Evolutionary conservation across 2,113 vertebrate genomes (phyloP).

Genomic region (Pantherophis guttatus): DNA sequence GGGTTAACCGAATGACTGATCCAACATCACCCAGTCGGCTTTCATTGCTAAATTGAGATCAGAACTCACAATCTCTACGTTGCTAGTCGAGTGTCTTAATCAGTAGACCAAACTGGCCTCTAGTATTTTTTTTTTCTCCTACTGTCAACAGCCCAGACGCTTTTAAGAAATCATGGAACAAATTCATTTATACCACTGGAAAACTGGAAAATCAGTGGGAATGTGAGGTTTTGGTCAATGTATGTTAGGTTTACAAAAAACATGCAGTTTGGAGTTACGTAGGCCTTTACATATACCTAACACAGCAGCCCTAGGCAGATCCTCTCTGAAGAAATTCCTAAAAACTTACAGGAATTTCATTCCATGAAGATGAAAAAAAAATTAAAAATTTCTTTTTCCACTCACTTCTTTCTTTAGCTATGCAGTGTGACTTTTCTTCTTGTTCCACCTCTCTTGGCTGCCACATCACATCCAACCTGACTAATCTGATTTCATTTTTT

Average conservation of each 20-base stretch:
- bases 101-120: neutral
- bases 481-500: neutral
- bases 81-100: neutral
- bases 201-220: neutral
- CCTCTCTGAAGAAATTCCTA: neutral
- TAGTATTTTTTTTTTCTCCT: neutral
- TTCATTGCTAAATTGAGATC: neutral
- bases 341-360: neutral
- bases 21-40: neutral
- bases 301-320: neutral
- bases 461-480: neutral
- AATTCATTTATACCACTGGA: neutral
- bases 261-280: neutral
- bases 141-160: neutral
- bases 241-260: neutral
- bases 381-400: neutral
- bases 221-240: neutral
- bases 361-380: neutral
- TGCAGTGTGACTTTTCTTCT: neutral
- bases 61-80: neutral
- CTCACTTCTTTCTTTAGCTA: neutral
- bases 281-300: neutral
- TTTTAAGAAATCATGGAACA: neutral
- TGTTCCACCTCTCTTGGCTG: neutral
- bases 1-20: neutral